These are phyloP conservation scores for Cheirogaleus major DNA, from an alignment of 2,797 vertebrate genomes.

Conservation along the genomic window DNA sequence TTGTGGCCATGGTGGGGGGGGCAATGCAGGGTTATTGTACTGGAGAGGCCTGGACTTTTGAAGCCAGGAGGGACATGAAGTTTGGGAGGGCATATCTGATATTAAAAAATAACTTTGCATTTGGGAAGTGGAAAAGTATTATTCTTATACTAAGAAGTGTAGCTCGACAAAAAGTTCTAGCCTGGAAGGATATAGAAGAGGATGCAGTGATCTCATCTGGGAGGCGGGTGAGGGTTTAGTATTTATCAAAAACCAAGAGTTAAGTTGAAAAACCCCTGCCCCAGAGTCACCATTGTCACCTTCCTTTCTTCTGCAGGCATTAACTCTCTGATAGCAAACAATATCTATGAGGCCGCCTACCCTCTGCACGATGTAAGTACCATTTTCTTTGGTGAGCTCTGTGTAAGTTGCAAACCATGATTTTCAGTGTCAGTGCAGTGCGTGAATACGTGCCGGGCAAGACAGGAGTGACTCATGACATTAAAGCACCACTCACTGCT, in stretches of 20 bases:
- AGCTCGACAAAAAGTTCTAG: not conserved
- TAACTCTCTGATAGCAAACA: conserved; percentile 93
- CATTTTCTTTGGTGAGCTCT: rapidly evolving
- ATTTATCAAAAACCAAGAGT: not conserved
- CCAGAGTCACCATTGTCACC: not conserved
- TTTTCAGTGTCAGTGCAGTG: not conserved
- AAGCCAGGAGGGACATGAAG: not conserved
- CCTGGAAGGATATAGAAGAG: not conserved
- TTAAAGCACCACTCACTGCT: not conserved
- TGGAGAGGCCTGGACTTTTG: not conserved
- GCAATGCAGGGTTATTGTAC: not conserved
- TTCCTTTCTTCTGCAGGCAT: conserved; percentile 89
- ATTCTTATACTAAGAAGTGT: not conserved
- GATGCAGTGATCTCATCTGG: not conserved
- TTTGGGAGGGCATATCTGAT: not conserved
- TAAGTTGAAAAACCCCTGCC: not conserved
- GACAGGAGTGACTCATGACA: not conserved
- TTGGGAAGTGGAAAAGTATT: not conserved
- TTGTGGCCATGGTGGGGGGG: not conserved
- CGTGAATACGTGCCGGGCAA: rapidly evolving
- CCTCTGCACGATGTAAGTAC: conserved; percentile 96
- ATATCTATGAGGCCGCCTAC: conserved; percentile 95
- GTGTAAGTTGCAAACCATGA: not conserved
- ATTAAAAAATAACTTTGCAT: not conserved
- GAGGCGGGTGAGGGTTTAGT: not conserved